phyloP scores from a whole-genome alignment of 2,113 vertebrate genomes.

The Trichomycterus rosablanca region DNA sequence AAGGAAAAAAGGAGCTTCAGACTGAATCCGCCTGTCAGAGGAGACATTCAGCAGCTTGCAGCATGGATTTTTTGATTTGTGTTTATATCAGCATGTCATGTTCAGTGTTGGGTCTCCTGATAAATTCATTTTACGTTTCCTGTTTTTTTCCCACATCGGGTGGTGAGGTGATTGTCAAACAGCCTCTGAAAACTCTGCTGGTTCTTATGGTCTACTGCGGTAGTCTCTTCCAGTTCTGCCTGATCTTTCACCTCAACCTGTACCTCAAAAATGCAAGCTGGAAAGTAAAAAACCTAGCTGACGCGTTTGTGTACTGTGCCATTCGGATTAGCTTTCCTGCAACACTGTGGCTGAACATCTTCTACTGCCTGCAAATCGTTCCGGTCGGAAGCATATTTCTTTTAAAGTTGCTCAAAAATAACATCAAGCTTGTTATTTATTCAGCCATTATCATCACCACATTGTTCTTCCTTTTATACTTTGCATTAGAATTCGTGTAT shows the following conservation, averaged over 20 bases:
- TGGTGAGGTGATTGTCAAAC: background rate
- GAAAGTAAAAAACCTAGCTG: background rate
- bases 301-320: background rate
- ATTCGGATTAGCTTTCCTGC: background rate
- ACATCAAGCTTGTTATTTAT: background rate
- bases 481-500: no score
- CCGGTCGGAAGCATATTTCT: background rate
- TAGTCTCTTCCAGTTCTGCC: background rate
- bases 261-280: background rate
- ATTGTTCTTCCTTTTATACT: background rate
- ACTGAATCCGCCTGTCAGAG: background rate
- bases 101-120: background rate
- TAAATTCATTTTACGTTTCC: constrained; percentile 7
- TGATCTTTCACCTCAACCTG: background rate
- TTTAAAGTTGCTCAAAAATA: background rate
- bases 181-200: background rate
- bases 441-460: background rate
- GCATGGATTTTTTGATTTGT: background rate
- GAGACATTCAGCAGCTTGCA: background rate
- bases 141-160: background rate
- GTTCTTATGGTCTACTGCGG: background rate
- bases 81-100: background rate
- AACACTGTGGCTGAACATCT: constrained; percentile 2
- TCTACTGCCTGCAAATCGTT: constrained; percentile 3
- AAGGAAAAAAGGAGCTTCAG: background rate